Evolutionary conservation across 2,113 vertebrate genomes (phyloP).

Genomic region (Mustelus asterias): DNA sequence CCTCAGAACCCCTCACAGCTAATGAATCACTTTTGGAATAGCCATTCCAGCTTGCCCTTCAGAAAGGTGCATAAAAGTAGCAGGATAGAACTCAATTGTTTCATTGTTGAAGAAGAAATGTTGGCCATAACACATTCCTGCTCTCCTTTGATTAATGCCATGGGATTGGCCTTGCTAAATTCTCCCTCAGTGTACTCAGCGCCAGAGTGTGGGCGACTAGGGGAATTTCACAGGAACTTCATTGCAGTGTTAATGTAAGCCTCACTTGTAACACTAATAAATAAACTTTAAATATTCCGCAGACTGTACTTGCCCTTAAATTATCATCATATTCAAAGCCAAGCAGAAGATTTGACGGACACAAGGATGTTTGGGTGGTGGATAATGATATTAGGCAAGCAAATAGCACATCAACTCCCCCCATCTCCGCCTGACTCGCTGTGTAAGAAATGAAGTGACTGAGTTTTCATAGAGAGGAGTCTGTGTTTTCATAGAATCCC

Average conservation of each 20-base stretch:
- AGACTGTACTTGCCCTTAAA: not conserved
- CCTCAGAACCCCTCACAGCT: not conserved
- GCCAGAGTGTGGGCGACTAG: too few species aligned
- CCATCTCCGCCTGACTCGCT: not conserved
- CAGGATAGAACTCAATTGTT: not conserved
- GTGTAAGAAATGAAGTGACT: not conserved
- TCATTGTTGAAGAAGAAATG: not conserved
- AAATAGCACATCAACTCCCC: not conserved
- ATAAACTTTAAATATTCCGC: too few species aligned
- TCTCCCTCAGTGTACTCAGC: too few species aligned
- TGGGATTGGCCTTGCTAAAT: too few species aligned
- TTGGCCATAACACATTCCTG: not conserved
- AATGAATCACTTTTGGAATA: not conserved
- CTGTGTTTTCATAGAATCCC: too few species aligned
- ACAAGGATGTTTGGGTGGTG: not conserved
- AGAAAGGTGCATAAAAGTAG: not conserved
- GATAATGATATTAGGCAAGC: not conserved
- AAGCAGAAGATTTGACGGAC: not conserved
- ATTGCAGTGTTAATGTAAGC: too few species aligned
- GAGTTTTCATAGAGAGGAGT: too few species aligned
- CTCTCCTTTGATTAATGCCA: not conserved
- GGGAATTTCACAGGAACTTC: too few species aligned
- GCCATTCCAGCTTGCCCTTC: not conserved
- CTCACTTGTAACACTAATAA: too few species aligned
- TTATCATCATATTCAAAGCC: not conserved